These are phyloP conservation scores for Rhabditoides inermis DNA, from an alignment of 2,888 invertebrate species.

Conservation along the genomic window DNA sequence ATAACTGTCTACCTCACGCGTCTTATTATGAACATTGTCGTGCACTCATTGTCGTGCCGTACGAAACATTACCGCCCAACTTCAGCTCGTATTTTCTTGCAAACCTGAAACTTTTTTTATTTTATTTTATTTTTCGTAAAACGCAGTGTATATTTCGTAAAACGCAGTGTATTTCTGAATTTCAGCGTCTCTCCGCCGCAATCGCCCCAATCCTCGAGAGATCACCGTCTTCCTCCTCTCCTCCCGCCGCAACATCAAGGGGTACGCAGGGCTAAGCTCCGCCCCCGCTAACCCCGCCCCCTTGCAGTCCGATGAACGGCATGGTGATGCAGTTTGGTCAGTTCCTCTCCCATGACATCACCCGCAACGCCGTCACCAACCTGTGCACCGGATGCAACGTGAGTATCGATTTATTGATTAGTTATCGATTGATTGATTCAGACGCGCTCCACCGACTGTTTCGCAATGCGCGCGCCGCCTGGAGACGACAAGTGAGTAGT, in stretches of 20 bases:
- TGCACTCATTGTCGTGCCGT: not conserved
- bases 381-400: conserved; percentile 20
- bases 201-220: conserved; percentile 46
- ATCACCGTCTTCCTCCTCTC: conserved; percentile 47
- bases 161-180: not conserved
- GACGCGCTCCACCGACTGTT: no score
- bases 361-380: conserved; percentile 24
- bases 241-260: conserved; percentile 18
- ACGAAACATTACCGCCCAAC: not conserved
- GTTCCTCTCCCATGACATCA: conserved; percentile 48
- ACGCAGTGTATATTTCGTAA: no score
- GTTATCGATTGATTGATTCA: not conserved
- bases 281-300: no score
- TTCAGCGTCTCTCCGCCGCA: conserved; percentile 18
- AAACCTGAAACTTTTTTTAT: no score
- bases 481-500: not conserved
- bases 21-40: not conserved
- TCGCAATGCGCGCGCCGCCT: conserved; percentile 1
- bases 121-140: no score
- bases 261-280: no score
- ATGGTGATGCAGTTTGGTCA: conserved; percentile 24
- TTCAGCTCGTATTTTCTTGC: no score
- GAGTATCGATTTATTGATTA: conserved; percentile 4
- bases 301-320: not conserved
- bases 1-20: no score